Percentiles rank a stretch among this genome's conserved stretches.
Conservation (phyloP, 92 coral and sea anemone genomes). For the Heteractis magnifica region DNA sequence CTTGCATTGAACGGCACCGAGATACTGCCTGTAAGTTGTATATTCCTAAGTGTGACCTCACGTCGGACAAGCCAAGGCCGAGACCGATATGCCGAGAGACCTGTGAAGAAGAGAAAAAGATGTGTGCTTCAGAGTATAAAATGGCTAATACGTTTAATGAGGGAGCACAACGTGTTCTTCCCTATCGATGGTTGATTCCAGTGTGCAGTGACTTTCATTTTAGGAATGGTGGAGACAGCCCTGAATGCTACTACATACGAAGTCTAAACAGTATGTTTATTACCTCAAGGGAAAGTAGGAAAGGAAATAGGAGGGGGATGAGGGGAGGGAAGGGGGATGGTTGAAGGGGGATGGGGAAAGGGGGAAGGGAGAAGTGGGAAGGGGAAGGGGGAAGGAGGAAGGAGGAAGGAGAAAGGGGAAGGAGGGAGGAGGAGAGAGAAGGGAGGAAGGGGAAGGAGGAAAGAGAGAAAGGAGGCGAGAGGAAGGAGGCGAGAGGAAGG, state of each 20-base stretch:
- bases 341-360: no score
- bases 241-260: neutral
- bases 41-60: neutral
- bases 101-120: neutral
- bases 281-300: no score
- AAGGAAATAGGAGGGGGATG: no score
- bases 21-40: neutral
- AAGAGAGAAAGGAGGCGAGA: no score
- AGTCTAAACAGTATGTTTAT: neutral
- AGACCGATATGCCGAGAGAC: neutral
- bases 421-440: no score
- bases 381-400: no score
- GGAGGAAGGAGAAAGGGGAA: no score
- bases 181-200: neutral
- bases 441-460: no score
- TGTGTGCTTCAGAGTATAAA: neutral
- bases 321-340: no score
- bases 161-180: neutral
- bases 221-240: neutral
- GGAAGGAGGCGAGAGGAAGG: no score
- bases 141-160: neutral
- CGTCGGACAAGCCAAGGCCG: neutral
- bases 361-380: no score
- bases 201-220: neutral
- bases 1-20: neutral